Conservation (phyloP, 2,113 vertebrate species). For the Elephantulus edwardii region DNA sequence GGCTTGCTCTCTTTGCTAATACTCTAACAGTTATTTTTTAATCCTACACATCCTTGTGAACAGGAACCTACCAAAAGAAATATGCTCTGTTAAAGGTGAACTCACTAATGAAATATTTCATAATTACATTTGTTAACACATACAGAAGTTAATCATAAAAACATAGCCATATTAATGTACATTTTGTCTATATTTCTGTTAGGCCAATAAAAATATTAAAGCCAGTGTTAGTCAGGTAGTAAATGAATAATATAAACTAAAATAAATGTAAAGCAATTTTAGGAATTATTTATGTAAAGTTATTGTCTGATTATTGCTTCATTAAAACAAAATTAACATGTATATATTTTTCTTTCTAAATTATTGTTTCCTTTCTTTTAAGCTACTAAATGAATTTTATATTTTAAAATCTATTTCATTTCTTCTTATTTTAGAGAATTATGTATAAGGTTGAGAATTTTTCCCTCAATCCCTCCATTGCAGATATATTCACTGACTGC, state of each 20-base stretch:
- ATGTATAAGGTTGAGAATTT: neutral
- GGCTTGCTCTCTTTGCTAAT: conserved; percentile 79
- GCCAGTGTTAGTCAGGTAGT: conserved; percentile 16
- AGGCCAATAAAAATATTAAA: conserved; percentile 44
- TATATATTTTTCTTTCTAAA: conserved; percentile 45
- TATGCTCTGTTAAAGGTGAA: neutral
- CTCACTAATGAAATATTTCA: neutral
- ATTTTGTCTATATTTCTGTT: neutral
- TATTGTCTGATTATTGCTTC: conserved; percentile 42
- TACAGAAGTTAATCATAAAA: neutral
- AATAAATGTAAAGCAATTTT: neutral
- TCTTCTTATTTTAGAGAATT: neutral
- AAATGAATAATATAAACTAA: conserved; percentile 47
- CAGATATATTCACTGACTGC: neutral
- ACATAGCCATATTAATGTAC: neutral
- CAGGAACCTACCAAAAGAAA: conserved; percentile 84
- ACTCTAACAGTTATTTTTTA: conserved; percentile 87
- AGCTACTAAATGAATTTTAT: neutral
- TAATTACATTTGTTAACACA: neutral
- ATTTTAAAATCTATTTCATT: neutral
- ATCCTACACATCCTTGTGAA: conserved; percentile 86
- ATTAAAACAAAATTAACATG: conserved; percentile 20
- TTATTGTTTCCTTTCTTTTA: neutral
- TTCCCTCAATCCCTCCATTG: neutral
- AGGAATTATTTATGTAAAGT: conserved; percentile 39